Percentiles rank a stretch among this genome's conserved stretches.
phyloP scores from a whole-genome alignment of 2,888 invertebrate species.

The Lochmaea capreae region DNA sequence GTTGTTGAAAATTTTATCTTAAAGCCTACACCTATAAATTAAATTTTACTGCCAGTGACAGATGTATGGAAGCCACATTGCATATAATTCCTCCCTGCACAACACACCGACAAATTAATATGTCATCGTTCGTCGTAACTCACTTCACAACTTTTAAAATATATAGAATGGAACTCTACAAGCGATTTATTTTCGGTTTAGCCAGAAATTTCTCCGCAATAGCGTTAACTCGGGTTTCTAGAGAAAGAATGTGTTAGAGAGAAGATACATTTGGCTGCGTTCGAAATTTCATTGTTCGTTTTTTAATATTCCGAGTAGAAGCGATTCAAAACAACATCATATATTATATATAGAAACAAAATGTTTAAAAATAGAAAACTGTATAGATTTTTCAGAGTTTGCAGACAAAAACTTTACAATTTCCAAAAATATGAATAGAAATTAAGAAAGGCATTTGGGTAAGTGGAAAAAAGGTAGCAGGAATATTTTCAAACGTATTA shows the following conservation, averaged over 20 bases:
- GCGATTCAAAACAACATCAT: slow-evolving; percentile 4
- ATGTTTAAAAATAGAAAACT: not conserved
- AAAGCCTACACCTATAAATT: slow-evolving; percentile 22
- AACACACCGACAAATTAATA: slow-evolving; percentile 48
- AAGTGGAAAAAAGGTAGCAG: too few species aligned
- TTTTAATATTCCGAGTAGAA: not conserved
- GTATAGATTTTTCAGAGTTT: not conserved
- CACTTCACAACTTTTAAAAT: slow-evolving; percentile 42
- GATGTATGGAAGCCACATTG: slow-evolving; percentile 39
- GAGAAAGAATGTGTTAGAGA: not conserved
- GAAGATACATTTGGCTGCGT: slow-evolving; percentile 6
- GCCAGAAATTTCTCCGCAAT: not conserved
- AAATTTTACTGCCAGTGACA: slow-evolving; percentile 35
- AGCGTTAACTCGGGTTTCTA: not conserved
- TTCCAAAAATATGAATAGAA: not conserved
- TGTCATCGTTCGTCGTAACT: slow-evolving; percentile 50
- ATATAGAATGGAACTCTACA: slow-evolving; percentile 14
- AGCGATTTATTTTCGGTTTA: slow-evolving; percentile 19
- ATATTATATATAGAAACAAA: not conserved
- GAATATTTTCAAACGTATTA: too few species aligned
- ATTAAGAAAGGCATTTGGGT: too few species aligned
- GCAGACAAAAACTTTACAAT: not conserved
- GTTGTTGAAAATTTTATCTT: slow-evolving; percentile 14
- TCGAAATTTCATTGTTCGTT: not conserved
- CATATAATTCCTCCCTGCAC: slow-evolving; percentile 24